phyloP scores from a whole-genome alignment of 1,140 invertebrate species.

The Grapholita molesta region DNA sequence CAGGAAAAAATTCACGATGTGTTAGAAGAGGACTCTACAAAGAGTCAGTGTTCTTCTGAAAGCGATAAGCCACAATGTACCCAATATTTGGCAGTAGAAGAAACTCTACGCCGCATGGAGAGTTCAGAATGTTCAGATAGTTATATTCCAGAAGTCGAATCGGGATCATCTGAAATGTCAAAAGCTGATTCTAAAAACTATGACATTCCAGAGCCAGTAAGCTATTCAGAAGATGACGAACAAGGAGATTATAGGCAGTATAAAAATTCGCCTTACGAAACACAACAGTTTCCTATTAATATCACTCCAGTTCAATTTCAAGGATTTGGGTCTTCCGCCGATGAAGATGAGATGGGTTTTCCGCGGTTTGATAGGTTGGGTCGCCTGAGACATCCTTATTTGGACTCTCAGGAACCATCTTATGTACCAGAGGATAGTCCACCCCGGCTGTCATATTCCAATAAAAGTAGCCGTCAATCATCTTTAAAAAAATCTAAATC shows the following conservation, averaged over 20 bases:
- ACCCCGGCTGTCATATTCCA: constrained; percentile 63
- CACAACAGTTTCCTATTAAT: constrained; percentile 61
- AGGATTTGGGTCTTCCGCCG: constrained; percentile 80
- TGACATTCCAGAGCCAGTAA: constrained; percentile 73
- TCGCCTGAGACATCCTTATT: constrained; percentile 74
- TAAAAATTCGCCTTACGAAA: constrained; percentile 56
- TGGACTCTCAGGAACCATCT: constrained; percentile 69
- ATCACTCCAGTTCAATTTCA: constrained; percentile 77
- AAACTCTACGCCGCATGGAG: constrained; percentile 67
- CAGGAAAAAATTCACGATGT: constrained; percentile 78
- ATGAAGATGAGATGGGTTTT: constrained; percentile 82
- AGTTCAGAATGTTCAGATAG: constrained; percentile 82
- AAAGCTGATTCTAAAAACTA: constrained; percentile 75
- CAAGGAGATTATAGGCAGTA: constrained; percentile 68
- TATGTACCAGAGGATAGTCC: constrained; percentile 66
- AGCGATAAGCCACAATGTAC: constrained; percentile 73
- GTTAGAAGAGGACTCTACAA: constrained; percentile 75
- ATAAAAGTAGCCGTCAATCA: constrained; percentile 66
- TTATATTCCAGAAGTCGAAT: constrained; percentile 83
- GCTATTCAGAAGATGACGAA: constrained; percentile 79
- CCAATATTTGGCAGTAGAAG: constrained; percentile 61
- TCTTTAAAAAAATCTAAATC: constrained; percentile 64
- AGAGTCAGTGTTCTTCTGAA: constrained; percentile 75
- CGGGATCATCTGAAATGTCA: constrained; percentile 80
- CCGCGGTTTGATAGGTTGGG: constrained; percentile 79